Conservation (phyloP, 2,797 vertebrate species). For the Gastrophryne carolinensis region DNA sequence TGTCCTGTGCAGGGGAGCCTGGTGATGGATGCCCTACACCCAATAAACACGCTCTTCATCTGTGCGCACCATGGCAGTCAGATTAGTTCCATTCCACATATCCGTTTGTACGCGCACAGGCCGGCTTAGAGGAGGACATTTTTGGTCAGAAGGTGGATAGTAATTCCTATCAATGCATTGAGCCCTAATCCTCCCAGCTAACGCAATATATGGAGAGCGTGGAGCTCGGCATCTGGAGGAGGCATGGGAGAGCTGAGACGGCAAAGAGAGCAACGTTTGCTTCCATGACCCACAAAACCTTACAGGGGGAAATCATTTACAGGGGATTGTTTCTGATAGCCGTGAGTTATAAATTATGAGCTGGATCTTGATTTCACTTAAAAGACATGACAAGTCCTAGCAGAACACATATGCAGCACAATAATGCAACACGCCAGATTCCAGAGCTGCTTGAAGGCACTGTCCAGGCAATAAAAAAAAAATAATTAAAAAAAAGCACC, state of each 20-base stretch:
- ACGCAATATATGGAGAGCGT: constrained; percentile 26
- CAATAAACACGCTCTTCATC: too few species aligned
- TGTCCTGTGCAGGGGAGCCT: too few species aligned
- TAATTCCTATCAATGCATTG: constrained; percentile 31
- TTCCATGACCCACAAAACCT: constrained; percentile 17
- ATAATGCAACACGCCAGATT: neutral
- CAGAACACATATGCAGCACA: neutral
- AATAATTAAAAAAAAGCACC: too few species aligned
- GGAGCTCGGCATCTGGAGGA: constrained; percentile 29
- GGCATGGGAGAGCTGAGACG: constrained; percentile 14
- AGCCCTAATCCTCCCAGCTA: constrained; percentile 13
- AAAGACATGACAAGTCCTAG: constrained; percentile 1
- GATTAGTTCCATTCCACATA: constrained; percentile 15
- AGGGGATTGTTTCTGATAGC: constrained; percentile 10
- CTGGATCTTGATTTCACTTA: constrained; percentile 14
- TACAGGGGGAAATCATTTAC: constrained; percentile 23
- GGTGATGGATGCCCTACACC: too few species aligned
- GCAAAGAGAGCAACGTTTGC: neutral
- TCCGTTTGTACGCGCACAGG: constrained; percentile 38
- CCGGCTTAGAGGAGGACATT: constrained; percentile 31
- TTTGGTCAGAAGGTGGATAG: constrained; percentile 39
- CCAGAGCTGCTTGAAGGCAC: neutral
- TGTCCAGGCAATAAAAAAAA: too few species aligned
- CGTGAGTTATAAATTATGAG: constrained; percentile 34
- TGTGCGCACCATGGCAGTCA: neutral